Evolutionary conservation across 30 jellyfish, hydroid and myxozoan genomes (phyloP), one percentile per base, ranked within the genome.

Genomic region (Cassiopea xamachana): DNA sequence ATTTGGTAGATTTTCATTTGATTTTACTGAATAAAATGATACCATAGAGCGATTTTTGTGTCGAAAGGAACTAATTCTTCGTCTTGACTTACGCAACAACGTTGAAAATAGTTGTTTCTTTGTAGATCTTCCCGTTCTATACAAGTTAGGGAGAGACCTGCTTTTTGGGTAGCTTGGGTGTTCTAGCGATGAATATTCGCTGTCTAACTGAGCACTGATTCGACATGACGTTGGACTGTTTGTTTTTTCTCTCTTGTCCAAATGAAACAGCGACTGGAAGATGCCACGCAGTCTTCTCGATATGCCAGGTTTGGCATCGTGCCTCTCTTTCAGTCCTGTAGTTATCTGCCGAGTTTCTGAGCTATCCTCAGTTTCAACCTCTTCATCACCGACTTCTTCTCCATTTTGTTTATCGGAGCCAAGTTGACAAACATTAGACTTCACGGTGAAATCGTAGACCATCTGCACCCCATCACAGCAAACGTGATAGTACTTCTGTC

Each of bases 231-330:
- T 77, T n/a, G n/a, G 45, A 17, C 43, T n/a, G 68, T 61, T 72
- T 15, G 46, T 70, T 45, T 77, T 79, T 1, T 59, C 61, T 43
- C 79, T 73, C 70, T 60, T 77, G 87, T 87, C 90, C 78, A 78
- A 73, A 79, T 87, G 73, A 67, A 87, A 87, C 15, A 87, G 18
- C 45, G 94, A 87, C 49, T 87, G 87, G 55, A 87, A 77, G 47
- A 87, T 48, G n/a, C 89, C 94, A 13, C 87, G 80, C 7, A 87
- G 77, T 77, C 94, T 87, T 51, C 62, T 81, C 9, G 94, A 87
- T 27, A 84, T 83, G 50, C 91, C 81, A 71, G 19, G 19, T 72
- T 68, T 70, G 19, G 61, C 46, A 12, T 50, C 86, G 12, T 46
- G 55, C 55, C 77, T 73, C 50, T 43, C 39, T 77, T 77, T 73